A percentile compares a stretch with the other conserved stretches of the same genome.
phyloP scores from a whole-genome alignment of 2,888 invertebrate species.

The Acanthosepion esculentum region DNA sequence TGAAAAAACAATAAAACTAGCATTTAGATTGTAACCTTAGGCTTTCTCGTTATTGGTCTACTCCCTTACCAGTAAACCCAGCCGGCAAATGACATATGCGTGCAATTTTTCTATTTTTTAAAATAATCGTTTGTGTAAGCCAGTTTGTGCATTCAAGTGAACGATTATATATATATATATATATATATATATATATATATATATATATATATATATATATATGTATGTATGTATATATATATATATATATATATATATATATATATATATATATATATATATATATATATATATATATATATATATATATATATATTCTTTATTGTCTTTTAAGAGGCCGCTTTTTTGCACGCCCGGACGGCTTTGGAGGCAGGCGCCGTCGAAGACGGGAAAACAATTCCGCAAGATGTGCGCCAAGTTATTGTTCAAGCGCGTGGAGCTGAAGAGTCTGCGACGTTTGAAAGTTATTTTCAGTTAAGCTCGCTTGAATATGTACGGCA shows the following conservation, averaged over 20 bases:
- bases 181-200: not conserved
- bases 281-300: not conserved
- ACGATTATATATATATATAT: not conserved
- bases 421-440: not conserved
- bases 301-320: not conserved
- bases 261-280: not conserved
- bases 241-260: not conserved
- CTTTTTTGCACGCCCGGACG: not conserved
- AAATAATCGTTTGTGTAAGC: no score
- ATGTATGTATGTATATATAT: not conserved
- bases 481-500: not conserved
- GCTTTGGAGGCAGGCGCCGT: not conserved
- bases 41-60: no score
- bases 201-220: no score
- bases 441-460: not conserved
- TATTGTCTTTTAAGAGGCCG: slow-evolving; percentile 17
- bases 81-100: no score
- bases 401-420: not conserved
- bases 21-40: no score
- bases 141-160: no score
- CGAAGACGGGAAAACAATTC: not conserved
- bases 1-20: no score
- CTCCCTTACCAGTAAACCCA: no score
- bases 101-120: no score
- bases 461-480: not conserved